phyloP scores from a whole-genome alignment of 1,140 invertebrate species.

The Papilio helenus region DNA sequence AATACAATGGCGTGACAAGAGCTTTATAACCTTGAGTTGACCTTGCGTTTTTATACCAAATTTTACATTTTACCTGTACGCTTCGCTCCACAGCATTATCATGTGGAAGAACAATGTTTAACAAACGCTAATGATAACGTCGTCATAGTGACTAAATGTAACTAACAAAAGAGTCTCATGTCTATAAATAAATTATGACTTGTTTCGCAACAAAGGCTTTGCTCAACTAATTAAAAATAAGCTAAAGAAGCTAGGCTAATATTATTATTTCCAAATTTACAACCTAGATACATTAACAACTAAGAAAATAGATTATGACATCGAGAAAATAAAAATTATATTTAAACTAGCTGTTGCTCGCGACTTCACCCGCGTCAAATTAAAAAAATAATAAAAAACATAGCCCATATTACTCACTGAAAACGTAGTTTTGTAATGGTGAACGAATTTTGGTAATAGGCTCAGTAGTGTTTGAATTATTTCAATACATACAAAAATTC shows the following conservation, averaged over 20 bases:
- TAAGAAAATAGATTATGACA: not conserved
- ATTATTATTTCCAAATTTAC: not conserved
- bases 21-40: conserved; percentile 4
- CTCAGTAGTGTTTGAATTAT: too few species aligned
- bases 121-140: conserved; percentile 28
- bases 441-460: too few species aligned
- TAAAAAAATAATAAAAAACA: too few species aligned
- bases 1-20: not conserved
- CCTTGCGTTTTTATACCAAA: not conserved
- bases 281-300: not conserved
- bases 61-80: not conserved
- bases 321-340: not conserved
- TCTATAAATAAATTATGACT: conserved; percentile 24
- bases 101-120: conserved; percentile 21
- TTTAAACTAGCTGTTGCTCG: too few species aligned
- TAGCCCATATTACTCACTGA: too few species aligned
- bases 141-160: conserved; percentile 26
- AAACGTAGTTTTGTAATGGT: too few species aligned
- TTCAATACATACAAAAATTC: too few species aligned
- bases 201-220: not conserved
- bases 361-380: too few species aligned
- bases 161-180: conserved; percentile 29
- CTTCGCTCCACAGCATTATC: not conserved
- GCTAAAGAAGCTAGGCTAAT: not conserved
- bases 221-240: not conserved